A percentile compares a stretch with the other conserved stretches of the same genome.
phyloP scores from a whole-genome alignment of 1,140 invertebrate genomes.

The Diorhabda elongata region DNA sequence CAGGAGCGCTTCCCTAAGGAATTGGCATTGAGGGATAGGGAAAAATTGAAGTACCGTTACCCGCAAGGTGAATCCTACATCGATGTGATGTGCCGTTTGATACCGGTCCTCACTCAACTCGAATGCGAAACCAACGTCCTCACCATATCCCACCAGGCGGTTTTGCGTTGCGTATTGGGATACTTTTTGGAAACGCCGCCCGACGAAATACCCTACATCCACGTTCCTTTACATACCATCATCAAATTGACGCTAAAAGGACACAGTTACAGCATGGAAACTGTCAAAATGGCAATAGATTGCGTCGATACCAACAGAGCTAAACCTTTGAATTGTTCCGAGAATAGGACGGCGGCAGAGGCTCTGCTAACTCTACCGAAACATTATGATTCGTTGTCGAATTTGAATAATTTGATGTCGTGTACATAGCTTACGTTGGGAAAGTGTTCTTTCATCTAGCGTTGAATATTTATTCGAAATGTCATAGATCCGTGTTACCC shows the following conservation, averaged over 20 bases:
- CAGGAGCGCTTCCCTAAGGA: constrained; percentile 84
- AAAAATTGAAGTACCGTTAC: constrained; percentile 90
- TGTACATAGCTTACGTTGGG: constrained; percentile 31
- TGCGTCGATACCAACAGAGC: constrained; percentile 80
- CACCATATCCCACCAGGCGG: constrained; percentile 86
- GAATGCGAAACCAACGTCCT: constrained; percentile 82
- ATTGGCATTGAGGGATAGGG: constrained; percentile 84
- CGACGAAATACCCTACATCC: constrained; percentile 85
- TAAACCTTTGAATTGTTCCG: constrained; percentile 66
- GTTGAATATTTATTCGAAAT: too few species aligned
- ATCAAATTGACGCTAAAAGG: constrained; percentile 62
- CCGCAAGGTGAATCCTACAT: constrained; percentile 88
- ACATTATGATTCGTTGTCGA: constrained; percentile 59
- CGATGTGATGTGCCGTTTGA: constrained; percentile 79
- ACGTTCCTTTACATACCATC: constrained; percentile 87
- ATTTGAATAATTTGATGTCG: constrained; percentile 26
- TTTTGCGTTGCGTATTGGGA: constrained; percentile 84
- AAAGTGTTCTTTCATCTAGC: not conserved
- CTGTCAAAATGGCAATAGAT: constrained; percentile 73
- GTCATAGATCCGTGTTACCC: too few species aligned
- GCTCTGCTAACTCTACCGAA: constrained; percentile 65
- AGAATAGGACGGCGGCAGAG: constrained; percentile 58
- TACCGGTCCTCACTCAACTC: constrained; percentile 74
- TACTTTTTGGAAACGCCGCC: constrained; percentile 77
- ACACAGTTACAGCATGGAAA: constrained; percentile 78